Evolutionary conservation across 23 tunicate genomes (phyloP).

Genomic region (Ascidia mentula): DNA sequence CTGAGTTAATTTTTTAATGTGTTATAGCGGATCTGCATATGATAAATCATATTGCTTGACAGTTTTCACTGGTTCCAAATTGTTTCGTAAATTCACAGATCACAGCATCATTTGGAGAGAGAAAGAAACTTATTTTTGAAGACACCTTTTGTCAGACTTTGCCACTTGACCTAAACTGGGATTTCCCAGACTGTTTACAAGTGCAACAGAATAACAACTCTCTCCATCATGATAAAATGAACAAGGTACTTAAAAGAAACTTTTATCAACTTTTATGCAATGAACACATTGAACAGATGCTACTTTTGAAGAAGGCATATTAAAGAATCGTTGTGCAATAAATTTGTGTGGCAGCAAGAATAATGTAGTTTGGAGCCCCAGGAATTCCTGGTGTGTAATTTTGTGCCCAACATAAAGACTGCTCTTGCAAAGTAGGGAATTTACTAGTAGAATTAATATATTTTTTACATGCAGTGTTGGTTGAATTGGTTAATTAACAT

Average conservation of each 20-base stretch:
- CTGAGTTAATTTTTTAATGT: too few relatives aligned
- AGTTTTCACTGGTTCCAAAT: too few relatives aligned
- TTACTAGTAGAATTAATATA: not conserved
- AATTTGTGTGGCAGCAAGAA: not conserved
- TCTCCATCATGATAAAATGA: too few relatives aligned
- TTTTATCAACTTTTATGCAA: too few relatives aligned
- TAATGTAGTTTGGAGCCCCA: too few relatives aligned
- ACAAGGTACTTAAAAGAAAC: too few relatives aligned
- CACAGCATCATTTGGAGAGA: not conserved
- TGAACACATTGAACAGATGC: not conserved
- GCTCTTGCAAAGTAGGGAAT: too few relatives aligned
- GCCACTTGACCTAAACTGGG: not conserved
- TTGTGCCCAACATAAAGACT: too few relatives aligned
- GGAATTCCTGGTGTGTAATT: not conserved
- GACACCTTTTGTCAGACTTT: not conserved
- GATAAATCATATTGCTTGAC: too few relatives aligned
- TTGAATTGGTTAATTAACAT: not conserved
- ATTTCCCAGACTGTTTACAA: not conserved
- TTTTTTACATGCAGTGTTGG: not conserved
- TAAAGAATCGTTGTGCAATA: not conserved
- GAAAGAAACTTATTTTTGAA: not conserved
- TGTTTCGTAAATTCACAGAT: too few relatives aligned
- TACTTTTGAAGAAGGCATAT: not conserved
- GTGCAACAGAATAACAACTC: too few relatives aligned
- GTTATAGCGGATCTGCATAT: too few relatives aligned